Base-by-base conservation (phyloP, 2,888 invertebrate genomes). In the Cremastinae sp. region DNA sequence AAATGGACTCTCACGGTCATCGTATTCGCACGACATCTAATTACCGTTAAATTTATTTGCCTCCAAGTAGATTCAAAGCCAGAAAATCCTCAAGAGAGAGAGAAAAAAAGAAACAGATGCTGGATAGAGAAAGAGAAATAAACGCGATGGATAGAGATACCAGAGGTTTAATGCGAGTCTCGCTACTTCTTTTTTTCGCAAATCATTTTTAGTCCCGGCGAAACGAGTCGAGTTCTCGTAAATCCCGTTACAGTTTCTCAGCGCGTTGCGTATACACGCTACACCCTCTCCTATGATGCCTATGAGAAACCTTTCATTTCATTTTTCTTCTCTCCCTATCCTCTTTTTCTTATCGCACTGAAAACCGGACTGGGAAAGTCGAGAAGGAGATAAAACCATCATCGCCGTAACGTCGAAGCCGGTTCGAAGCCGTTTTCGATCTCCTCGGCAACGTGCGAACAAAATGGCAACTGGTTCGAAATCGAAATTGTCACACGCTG, bases 1-100 rank as follows among this genome's bases (percentile, higher is more conserved):
- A 69, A 73, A 76, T 73, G 55, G 83, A 83, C 83, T 85, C 84
- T 81, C 79, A 81, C 82, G 84, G 84, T 82, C 86, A 83, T 85
- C 83, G 82, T 84, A 84, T 85, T 83, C 83, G 80, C 85, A 83
- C 83, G 83, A 81, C 74, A 81, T 80, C 80, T 81, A 82, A 82
- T 83, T 85, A 84, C 74, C 79, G 79, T 79, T 79, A 69, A 84
- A 85, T 86, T 86, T 84, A 83, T 85, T 61, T 78, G 76, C 75
- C 73, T 80, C 79, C 83, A 64, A 51, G 64, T 9, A 59, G 53
- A 53, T 69, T 62, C 43, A 12, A 55, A 66, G 45, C 1, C 28
- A 20, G 47, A 58, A 68, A 56, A 22, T 1, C 3, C 39, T 49
- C 12, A n/a, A 14, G 37, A 55, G 35, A 39, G 14, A 20, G 22